phyloP scores from a whole-genome alignment of 1,140 invertebrate species.

The Melipona quadrifasciata region DNA sequence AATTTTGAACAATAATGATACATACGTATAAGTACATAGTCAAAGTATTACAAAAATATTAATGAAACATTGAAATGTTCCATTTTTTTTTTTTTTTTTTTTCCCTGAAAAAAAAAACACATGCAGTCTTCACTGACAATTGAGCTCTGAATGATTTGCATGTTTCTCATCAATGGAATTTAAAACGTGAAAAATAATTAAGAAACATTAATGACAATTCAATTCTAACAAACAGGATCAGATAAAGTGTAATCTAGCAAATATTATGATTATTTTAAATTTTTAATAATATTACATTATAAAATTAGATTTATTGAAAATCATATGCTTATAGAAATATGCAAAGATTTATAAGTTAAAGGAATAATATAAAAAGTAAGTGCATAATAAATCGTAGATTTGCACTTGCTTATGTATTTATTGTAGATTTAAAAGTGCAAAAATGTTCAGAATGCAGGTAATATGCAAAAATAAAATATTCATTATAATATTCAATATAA shows the following conservation, averaged over 20 bases:
- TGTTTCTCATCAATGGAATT: constrained; percentile 21
- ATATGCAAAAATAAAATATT: too few species aligned
- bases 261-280: not conserved
- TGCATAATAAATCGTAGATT: too few species aligned
- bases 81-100: not conserved
- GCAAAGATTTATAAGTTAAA: not conserved
- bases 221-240: not conserved
- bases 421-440: too few species aligned
- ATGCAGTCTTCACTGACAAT: not conserved
- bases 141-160: not conserved
- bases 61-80: constrained; percentile 6
- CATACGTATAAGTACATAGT: constrained; percentile 7
- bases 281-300: not conserved
- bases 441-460: too few species aligned
- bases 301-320: not conserved
- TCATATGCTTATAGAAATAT: not conserved
- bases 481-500: too few species aligned
- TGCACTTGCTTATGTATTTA: too few species aligned
- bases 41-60: not conserved
- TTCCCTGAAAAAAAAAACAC: not conserved
- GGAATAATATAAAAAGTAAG: too few species aligned
- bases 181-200: constrained; percentile 27
- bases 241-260: not conserved
- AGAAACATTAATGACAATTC: not conserved
- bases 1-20: not conserved